A percentile compares a stretch with the other conserved stretches of the same genome.
These are phyloP conservation scores for Melinopterus prodromus DNA, from an alignment of 2,888 invertebrate species.

Conservation along the genomic window DNA sequence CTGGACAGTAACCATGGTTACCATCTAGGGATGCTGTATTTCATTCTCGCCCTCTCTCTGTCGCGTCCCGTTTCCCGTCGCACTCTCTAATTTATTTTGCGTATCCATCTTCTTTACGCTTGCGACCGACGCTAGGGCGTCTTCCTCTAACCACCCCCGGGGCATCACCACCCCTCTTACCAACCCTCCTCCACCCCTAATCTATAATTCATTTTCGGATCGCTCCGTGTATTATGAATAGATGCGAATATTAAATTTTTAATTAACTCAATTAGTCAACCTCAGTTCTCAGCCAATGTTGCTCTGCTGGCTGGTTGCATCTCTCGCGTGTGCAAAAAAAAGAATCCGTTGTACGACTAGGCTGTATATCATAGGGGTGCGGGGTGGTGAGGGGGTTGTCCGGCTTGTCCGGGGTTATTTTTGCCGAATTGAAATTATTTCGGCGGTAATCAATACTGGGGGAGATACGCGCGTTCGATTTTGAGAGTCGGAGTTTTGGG, in stretches of 20 bases:
- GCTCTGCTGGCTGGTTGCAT: background rate
- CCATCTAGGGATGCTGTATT: slow-evolving; percentile 44
- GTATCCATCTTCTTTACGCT: slow-evolving; percentile 43
- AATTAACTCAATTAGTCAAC: slow-evolving; percentile 46
- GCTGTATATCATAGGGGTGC: background rate
- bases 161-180: background rate
- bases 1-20: slow-evolving; percentile 47
- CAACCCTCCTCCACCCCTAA: slow-evolving; percentile 39
- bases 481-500: background rate
- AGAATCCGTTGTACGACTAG: background rate
- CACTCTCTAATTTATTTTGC: slow-evolving; percentile 39
- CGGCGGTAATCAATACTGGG: background rate
- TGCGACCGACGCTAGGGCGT: slow-evolving; percentile 22
- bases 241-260: slow-evolving; percentile 51
- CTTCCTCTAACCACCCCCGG: slow-evolving; percentile 10
- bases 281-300: slow-evolving; percentile 7
- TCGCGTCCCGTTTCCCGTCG: slow-evolving; percentile 27
- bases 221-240: slow-evolving; percentile 48
- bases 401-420: slow-evolving; percentile 17
- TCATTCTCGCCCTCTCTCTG: slow-evolving; percentile 35
- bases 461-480: background rate
- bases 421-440: background rate
- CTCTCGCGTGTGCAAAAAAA: background rate
- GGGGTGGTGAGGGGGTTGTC: slow-evolving; percentile 12
- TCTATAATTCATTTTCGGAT: slow-evolving; percentile 57